Percentiles rank a stretch among this genome's conserved stretches.
These are phyloP conservation scores for Macaria liturata DNA, from an alignment of 2,888 invertebrate genomes.

Conservation along the genomic window DNA sequence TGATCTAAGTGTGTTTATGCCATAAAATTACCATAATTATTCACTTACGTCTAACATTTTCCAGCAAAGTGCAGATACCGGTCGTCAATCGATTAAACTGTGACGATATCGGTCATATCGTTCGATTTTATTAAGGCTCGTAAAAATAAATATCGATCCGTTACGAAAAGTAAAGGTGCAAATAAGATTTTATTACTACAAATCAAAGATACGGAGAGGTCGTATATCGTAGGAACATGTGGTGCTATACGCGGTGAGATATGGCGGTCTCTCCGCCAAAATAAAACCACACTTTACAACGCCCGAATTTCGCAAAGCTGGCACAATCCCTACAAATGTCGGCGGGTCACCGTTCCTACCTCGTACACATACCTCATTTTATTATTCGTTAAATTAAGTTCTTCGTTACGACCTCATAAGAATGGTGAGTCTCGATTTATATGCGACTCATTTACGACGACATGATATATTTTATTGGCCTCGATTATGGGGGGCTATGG, in stretches of 20 bases:
- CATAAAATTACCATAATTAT: slow-evolving; percentile 19
- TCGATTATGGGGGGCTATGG: slow-evolving; percentile 46
- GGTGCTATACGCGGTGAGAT: slow-evolving; percentile 57
- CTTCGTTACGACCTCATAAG: slow-evolving; percentile 51
- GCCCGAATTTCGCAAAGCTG: slow-evolving; percentile 41
- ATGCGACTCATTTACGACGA: slow-evolving; percentile 60
- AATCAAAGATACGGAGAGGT: slow-evolving; percentile 43
- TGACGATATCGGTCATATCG: slow-evolving; percentile 11
- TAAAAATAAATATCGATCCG: slow-evolving; percentile 17
- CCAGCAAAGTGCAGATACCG: slow-evolving; percentile 7
- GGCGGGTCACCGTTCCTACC: slow-evolving; percentile 38
- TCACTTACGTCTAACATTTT: slow-evolving; percentile 14
- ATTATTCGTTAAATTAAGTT: slow-evolving; percentile 65
- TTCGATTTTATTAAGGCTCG: slow-evolving; percentile 12
- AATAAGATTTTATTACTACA: slow-evolving; percentile 37
- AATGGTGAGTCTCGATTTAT: slow-evolving; percentile 55
- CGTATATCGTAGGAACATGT: slow-evolving; percentile 32
- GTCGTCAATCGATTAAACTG: slow-evolving; percentile 10
- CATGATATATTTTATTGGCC: slow-evolving; percentile 57
- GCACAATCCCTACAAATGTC: slow-evolving; percentile 28
- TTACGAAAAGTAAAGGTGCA: slow-evolving; percentile 17
- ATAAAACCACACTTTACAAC: slow-evolving; percentile 57
- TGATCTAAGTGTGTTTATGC: slow-evolving; percentile 21
- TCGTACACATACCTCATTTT: slow-evolving; percentile 55
- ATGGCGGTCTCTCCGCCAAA: slow-evolving; percentile 63